Evolutionary conservation across 2,797 vertebrate species (phyloP).

Genomic region (Dicrostonyx torquatus): DNA sequence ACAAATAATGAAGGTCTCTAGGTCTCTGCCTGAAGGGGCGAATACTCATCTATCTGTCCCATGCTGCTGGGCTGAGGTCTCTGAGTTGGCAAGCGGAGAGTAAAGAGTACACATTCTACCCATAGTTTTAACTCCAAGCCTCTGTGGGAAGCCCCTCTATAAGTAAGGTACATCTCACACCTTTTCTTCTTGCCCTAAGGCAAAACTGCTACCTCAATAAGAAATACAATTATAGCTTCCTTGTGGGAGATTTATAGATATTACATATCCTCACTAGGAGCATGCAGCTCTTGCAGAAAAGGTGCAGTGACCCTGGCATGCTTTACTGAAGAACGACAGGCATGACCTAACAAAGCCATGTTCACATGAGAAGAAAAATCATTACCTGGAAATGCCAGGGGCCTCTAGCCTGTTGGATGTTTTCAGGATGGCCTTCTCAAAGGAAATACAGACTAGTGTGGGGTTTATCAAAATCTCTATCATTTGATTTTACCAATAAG

Average conservation of each 20-base stretch:
- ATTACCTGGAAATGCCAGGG: conserved; percentile 19
- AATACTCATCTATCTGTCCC: neutral
- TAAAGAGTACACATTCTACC: neutral
- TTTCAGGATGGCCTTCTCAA: conserved; percentile 33
- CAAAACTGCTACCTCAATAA: conserved; percentile 42
- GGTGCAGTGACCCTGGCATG: neutral
- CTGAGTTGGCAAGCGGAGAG: neutral
- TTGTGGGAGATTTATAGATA: conserved; percentile 7
- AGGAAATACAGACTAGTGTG: neutral
- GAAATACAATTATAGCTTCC: conserved; percentile 26
- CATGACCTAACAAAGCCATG: conserved; percentile 5
- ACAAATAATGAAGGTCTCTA: neutral
- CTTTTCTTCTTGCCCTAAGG: neutral
- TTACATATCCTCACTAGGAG: neutral
- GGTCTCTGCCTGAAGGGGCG: neutral
- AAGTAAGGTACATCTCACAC: neutral
- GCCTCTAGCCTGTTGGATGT: neutral
- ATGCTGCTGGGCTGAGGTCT: neutral
- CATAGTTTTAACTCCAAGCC: neutral
- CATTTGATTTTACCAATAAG: neutral
- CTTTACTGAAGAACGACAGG: conserved; percentile 23
- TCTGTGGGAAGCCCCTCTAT: neutral
- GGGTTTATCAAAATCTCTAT: neutral
- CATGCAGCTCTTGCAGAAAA: conserved; percentile 1
- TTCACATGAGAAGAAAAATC: conserved; percentile 37